Conservation (phyloP, 1,140 invertebrate species). For the Pseudomyrmex gracilis region DNA sequence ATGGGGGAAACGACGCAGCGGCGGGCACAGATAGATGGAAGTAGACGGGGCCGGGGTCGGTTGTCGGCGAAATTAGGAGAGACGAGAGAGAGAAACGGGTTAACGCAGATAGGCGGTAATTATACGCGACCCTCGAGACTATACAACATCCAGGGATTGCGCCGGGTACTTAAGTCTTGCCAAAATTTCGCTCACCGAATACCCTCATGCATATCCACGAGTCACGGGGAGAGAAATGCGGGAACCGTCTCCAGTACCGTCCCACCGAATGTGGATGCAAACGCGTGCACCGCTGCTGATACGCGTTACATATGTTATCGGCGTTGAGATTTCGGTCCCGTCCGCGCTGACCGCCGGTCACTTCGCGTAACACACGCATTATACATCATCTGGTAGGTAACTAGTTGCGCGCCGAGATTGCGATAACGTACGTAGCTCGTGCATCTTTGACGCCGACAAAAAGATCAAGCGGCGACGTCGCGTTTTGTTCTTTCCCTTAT, state of each 20-base stretch:
- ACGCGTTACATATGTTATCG: constrained; percentile 68
- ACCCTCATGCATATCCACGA: constrained; percentile 77
- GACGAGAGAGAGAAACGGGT: constrained; percentile 18
- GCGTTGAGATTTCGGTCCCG: constrained; percentile 68
- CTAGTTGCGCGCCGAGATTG: constrained; percentile 34
- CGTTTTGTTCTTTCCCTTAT: too few species aligned
- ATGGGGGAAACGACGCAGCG: neutral
- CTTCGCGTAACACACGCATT: constrained; percentile 45
- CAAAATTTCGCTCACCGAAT: constrained; percentile 74
- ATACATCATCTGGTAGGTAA: constrained; percentile 46
- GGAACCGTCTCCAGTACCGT: neutral
- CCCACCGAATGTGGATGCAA: constrained; percentile 64
- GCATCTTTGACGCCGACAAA: neutral
- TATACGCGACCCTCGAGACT: constrained; percentile 44
- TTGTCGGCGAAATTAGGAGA: constrained; percentile 45
- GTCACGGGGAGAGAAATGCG: constrained; percentile 13
- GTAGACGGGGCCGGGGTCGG: neutral
- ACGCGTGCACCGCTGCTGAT: constrained; percentile 55
- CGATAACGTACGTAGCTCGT: constrained; percentile 12
- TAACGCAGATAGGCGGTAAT: constrained; percentile 55
- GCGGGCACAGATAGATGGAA: too few species aligned
- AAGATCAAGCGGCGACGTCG: neutral
- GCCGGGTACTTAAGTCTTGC: constrained; percentile 72
- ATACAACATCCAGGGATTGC: constrained; percentile 24
- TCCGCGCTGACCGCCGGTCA: constrained; percentile 29